These are phyloP conservation scores for Brachionus koreanus DNA, from an alignment of 1,140 invertebrate species.

Conservation along the genomic window DNA sequence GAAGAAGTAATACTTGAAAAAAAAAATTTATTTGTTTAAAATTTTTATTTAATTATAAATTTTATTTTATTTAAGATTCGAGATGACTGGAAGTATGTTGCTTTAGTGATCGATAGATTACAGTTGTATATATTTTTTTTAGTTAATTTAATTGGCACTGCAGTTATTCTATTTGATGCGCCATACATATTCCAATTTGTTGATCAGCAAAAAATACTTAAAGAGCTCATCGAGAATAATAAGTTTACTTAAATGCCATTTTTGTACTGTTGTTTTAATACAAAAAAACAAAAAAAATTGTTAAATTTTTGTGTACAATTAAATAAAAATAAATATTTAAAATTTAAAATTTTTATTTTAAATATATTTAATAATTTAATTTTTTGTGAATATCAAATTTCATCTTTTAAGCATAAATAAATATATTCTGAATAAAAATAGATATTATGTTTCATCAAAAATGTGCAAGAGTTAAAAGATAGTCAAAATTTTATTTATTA, in stretches of 20 bases:
- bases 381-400: too few relatives aligned
- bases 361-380: too few relatives aligned
- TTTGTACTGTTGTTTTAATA: background rate
- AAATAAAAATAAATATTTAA: background rate
- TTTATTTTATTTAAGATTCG: conserved; percentile 44
- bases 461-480: too few relatives aligned
- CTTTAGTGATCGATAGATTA: conserved; percentile 53
- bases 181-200: conserved; percentile 43
- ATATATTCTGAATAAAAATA: too few relatives aligned
- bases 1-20: conserved; percentile 64
- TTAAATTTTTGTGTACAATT: background rate
- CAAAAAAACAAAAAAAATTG: background rate
- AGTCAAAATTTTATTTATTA: too few relatives aligned
- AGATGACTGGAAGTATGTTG: conserved; percentile 48
- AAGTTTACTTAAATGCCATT: conserved; percentile 17
- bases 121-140: conserved; percentile 60
- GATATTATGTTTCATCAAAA: too few relatives aligned
- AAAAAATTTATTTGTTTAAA: too few relatives aligned
- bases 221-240: conserved; percentile 34
- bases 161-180: conserved; percentile 43
- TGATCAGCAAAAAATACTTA: conserved; percentile 42
- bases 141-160: conserved; percentile 57
- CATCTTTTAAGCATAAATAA: too few relatives aligned
- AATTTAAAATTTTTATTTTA: too few relatives aligned
- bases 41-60: conserved; percentile 13